Conservation (phyloP, 2,888 invertebrate species). For the Amphipoea lucens region DNA sequence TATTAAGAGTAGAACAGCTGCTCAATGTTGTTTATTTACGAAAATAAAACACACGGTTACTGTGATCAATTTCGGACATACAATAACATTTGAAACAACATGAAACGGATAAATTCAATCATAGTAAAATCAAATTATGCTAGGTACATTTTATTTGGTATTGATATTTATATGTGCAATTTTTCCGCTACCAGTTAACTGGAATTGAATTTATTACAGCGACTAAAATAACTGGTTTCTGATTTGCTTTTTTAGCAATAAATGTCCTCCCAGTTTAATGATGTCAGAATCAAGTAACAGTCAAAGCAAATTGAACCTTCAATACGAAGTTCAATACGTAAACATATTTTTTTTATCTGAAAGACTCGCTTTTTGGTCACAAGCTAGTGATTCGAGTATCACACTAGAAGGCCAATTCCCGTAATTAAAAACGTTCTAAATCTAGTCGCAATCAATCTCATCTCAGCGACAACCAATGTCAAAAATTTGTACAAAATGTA, state of each 20-base stretch:
- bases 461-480: too few relatives aligned
- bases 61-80: neutral
- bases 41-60: neutral
- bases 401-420: too few relatives aligned
- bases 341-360: neutral
- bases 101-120: constrained; percentile 37
- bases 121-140: constrained; percentile 36
- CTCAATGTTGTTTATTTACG: constrained; percentile 5
- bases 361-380: neutral
- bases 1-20: neutral
- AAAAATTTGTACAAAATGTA: too few relatives aligned
- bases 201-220: constrained; percentile 34
- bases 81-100: constrained; percentile 20
- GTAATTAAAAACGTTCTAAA: too few relatives aligned
- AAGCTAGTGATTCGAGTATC: neutral
- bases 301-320: neutral
- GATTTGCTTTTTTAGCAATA: constrained; percentile 25
- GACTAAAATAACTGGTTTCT: constrained; percentile 12
- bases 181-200: constrained; percentile 34
- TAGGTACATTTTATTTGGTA: constrained; percentile 31
- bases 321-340: neutral
- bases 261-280: constrained; percentile 5
- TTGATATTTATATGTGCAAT: constrained; percentile 36
- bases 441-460: too few relatives aligned
- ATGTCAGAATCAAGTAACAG: neutral